phyloP scores from a whole-genome alignment of 2,113 vertebrate genomes.

The Oryzias woworae region DNA sequence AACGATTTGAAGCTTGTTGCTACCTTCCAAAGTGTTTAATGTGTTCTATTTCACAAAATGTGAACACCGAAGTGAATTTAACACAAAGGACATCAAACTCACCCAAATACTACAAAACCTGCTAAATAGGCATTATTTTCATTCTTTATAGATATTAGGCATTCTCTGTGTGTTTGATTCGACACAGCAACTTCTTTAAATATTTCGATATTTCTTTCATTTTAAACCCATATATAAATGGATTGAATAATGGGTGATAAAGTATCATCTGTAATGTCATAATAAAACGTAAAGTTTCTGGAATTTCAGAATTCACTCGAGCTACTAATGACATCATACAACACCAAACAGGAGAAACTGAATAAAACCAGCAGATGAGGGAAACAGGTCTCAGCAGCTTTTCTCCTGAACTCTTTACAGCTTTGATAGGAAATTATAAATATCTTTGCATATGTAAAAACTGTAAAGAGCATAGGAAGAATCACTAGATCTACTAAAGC shows the following conservation, averaged over 20 bases:
- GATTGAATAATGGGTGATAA: constrained; percentile 24
- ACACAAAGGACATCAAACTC: too few relatives aligned
- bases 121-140: too few relatives aligned
- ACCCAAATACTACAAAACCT: too few relatives aligned
- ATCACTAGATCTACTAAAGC: rapidly evolving
- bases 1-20: too few relatives aligned
- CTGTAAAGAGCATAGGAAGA: not conserved
- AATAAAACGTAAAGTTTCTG: constrained; percentile 3
- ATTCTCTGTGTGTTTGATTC: not conserved
- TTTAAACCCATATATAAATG: constrained; percentile 16
- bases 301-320: not conserved
- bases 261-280: constrained; percentile 20
- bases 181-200: not conserved
- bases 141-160: not conserved
- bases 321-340: constrained; percentile 1
- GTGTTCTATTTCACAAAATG: too few relatives aligned
- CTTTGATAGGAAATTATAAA: not conserved
- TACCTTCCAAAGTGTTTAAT: too few relatives aligned
- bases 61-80: too few relatives aligned
- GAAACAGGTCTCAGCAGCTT: constrained; percentile 25
- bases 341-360: not conserved
- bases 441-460: constrained; percentile 23
- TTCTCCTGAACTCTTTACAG: constrained; percentile 7
- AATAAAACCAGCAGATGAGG: constrained; percentile 35
- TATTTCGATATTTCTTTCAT: constrained; percentile 20